Conservation (phyloP, 2,888 invertebrate genomes). For the Allophyes oxyacanthae region DNA sequence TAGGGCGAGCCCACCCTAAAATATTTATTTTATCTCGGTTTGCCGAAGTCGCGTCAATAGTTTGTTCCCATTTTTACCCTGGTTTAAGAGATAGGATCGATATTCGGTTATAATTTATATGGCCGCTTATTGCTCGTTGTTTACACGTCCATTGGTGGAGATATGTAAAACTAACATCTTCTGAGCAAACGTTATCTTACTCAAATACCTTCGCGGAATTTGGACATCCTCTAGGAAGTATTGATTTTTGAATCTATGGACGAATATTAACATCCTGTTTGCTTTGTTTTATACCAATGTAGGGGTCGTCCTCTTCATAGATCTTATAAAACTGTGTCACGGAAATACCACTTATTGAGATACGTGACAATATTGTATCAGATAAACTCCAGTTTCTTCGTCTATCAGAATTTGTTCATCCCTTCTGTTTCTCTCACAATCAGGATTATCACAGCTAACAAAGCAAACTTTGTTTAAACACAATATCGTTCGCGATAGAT, state of each 20-base stretch:
- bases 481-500: slow-evolving; percentile 58
- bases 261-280: slow-evolving; percentile 75
- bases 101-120: slow-evolving; percentile 85
- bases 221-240: slow-evolving; percentile 71
- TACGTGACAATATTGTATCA: slow-evolving; percentile 33
- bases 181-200: slow-evolving; percentile 82
- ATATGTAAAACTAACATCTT: slow-evolving; percentile 85
- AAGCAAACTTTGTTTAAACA: slow-evolving; percentile 65
- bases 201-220: slow-evolving; percentile 85
- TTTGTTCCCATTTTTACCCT: slow-evolving; percentile 85
- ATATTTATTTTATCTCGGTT: slow-evolving; percentile 89
- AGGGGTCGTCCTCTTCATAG: slow-evolving; percentile 49
- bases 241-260: slow-evolving; percentile 76
- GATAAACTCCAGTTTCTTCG: slow-evolving; percentile 38
- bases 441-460: slow-evolving; percentile 67
- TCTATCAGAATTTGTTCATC: slow-evolving; percentile 46
- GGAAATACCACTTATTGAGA: slow-evolving; percentile 36
- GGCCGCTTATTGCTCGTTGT: slow-evolving; percentile 76
- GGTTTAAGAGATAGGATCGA: slow-evolving; percentile 83
- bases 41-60: slow-evolving; percentile 88
- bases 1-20: slow-evolving; percentile 89
- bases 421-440: slow-evolving; percentile 53
- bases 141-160: slow-evolving; percentile 73
- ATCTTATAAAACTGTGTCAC: slow-evolving; percentile 37
- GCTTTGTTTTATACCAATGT: slow-evolving; percentile 62